Evolutionary conservation across 2,113 vertebrate species (phyloP).

Genomic region (Zootoca vivipara): DNA sequence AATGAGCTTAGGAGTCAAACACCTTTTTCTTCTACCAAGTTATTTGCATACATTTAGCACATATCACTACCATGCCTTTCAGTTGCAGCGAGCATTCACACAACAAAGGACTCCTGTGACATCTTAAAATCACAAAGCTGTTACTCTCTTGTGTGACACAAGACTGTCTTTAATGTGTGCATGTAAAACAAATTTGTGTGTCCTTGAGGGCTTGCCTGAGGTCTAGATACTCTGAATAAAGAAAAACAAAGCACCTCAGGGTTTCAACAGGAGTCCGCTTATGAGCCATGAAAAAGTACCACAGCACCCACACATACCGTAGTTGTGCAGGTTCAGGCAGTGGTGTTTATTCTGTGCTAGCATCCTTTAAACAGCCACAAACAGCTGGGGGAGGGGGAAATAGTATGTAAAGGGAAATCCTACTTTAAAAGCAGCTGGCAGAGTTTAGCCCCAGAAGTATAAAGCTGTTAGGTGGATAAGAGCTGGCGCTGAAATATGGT

Average conservation of each 20-base stretch:
- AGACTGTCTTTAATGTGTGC: not conserved
- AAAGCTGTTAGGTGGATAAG: slow-evolving; percentile 13
- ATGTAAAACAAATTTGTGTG: not conserved
- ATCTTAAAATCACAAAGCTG: too few relatives aligned
- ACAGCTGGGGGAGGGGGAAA: not conserved
- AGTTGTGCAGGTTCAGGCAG: not conserved
- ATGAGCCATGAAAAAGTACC: too few relatives aligned
- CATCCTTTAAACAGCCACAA: not conserved
- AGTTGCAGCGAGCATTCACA: not conserved
- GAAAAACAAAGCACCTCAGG: not conserved
- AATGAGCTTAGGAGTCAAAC: not conserved
- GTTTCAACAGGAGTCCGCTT: not conserved
- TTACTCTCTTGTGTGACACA: not conserved
- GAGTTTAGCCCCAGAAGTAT: not conserved
- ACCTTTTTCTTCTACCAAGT: not conserved
- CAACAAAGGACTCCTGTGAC: not conserved
- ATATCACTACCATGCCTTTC: not conserved
- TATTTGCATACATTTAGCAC: not conserved
- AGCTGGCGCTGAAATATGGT: slow-evolving; percentile 10
- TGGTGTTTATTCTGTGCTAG: not conserved
- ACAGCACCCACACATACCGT: too few relatives aligned
- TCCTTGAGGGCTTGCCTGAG: too few relatives aligned
- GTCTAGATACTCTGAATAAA: too few relatives aligned
- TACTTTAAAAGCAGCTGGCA: not conserved
- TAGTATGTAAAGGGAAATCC: not conserved